phyloP scores from a whole-genome alignment of 2,113 vertebrate genomes.

The Daboia siamensis region DNA sequence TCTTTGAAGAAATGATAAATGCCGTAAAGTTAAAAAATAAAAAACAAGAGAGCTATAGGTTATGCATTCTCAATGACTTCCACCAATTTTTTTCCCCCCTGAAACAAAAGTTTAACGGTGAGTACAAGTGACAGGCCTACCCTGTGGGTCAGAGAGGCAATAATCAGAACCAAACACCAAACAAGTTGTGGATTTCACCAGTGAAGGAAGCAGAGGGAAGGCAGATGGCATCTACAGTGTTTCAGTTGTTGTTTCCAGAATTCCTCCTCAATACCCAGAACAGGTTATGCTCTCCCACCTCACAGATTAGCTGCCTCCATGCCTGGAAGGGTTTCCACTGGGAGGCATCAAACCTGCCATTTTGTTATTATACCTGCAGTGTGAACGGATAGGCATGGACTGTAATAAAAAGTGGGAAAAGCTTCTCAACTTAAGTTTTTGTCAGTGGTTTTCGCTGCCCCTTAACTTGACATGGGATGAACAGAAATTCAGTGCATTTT shows the following conservation, averaged over 20 bases:
- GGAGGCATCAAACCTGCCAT: background rate
- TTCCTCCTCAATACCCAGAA: background rate
- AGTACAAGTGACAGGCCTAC: background rate
- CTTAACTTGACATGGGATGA: background rate
- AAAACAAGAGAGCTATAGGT: slow-evolving; percentile 28
- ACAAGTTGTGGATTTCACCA: background rate
- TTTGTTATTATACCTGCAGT: background rate
- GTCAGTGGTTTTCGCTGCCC: background rate
- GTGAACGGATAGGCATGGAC: background rate
- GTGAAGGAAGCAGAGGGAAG: background rate
- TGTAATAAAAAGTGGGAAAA: background rate
- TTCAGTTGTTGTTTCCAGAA: background rate
- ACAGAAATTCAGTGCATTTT: background rate
- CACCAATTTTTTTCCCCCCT: background rate
- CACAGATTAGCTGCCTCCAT: background rate
- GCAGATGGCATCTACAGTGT: background rate
- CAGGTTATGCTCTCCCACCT: background rate
- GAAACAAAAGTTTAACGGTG: background rate
- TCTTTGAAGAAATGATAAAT: slow-evolving; percentile 30
- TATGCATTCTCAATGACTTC: slow-evolving; percentile 6
- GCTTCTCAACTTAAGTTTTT: background rate
- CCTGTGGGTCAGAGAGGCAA: background rate
- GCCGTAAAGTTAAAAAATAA: slow-evolving; percentile 27
- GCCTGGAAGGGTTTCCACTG: background rate
- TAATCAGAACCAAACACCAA: background rate